Conservation (phyloP, 2,797 vertebrate species). For the Hydrocynus forskahlii region DNA sequence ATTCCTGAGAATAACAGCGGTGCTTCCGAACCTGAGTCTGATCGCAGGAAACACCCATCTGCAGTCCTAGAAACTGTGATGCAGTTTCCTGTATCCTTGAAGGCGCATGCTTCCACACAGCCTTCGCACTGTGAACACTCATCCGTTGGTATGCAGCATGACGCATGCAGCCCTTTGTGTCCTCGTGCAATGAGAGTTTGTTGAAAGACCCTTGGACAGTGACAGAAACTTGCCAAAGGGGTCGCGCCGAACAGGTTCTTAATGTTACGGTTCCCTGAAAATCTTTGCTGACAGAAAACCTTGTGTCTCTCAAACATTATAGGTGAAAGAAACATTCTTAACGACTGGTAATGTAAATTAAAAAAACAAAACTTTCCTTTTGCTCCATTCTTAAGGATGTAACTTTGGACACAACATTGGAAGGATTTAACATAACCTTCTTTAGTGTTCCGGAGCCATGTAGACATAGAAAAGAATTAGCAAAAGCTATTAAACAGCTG, state of each 20-base stretch:
- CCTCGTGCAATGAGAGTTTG: background rate
- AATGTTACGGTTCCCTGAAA: slow-evolving; percentile 58
- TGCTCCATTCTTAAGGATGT: background rate
- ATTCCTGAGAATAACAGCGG: slow-evolving; percentile 65
- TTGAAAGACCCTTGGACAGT: background rate
- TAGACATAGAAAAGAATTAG: too few species aligned
- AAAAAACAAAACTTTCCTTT: background rate
- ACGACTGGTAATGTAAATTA: background rate
- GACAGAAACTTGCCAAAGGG: background rate
- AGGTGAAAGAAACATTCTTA: background rate
- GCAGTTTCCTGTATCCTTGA: slow-evolving; percentile 72
- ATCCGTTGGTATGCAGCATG: slow-evolving; percentile 69
- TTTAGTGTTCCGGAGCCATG: too few species aligned
- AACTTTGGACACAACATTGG: too few species aligned
- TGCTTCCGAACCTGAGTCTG: slow-evolving; percentile 56
- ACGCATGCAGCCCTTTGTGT: slow-evolving; percentile 61
- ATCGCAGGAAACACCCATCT: slow-evolving; percentile 33
- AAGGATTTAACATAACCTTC: too few species aligned
- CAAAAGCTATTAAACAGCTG: too few species aligned
- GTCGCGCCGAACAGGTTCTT: slow-evolving; percentile 59
- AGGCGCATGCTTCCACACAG: slow-evolving; percentile 59
- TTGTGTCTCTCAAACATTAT: background rate
- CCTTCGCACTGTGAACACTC: slow-evolving; percentile 55
- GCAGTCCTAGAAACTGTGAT: slow-evolving; percentile 53
- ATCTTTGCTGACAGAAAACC: background rate